Evolutionary conservation across 2,888 invertebrate genomes (phyloP).

Genomic region (Drosophila nr. perissopoda): DNA sequence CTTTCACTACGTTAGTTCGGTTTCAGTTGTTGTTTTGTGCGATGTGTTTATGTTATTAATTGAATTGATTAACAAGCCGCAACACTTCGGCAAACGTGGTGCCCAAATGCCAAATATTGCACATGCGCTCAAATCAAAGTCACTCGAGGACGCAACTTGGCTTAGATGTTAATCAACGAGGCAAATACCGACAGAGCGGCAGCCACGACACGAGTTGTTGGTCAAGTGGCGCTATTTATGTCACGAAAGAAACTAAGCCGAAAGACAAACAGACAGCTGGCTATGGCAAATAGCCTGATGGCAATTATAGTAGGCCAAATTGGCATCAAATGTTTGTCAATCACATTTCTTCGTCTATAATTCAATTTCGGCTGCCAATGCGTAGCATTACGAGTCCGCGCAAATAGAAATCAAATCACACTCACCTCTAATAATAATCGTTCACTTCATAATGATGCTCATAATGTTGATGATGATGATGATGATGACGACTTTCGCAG

Average conservation of each 20-base stretch:
- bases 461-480: constrained; percentile 28
- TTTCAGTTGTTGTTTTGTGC: neutral
- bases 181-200: constrained; percentile 21
- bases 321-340: constrained; percentile 59
- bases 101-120: constrained; percentile 44
- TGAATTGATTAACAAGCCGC: constrained; percentile 64
- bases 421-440: constrained; percentile 37
- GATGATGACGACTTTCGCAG: constrained; percentile 56
- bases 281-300: constrained; percentile 34
- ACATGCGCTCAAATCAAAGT: constrained; percentile 39
- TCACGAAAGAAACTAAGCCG: constrained; percentile 36
- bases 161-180: constrained; percentile 45
- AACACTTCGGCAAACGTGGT: constrained; percentile 5
- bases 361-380: constrained; percentile 25
- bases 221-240: constrained; percentile 56
- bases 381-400: constrained; percentile 36
- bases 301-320: constrained; percentile 49
- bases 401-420: constrained; percentile 70
- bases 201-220: constrained; percentile 32
- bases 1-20: constrained; percentile 56
- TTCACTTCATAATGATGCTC: constrained; percentile 31
- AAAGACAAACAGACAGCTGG: constrained; percentile 5
- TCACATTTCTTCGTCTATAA: constrained; percentile 20
- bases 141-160: constrained; percentile 46
- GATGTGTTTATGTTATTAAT: constrained; percentile 66